Conservation (phyloP, 53 echinoderm and acorn worm species). For the Arbacia lixula region DNA sequence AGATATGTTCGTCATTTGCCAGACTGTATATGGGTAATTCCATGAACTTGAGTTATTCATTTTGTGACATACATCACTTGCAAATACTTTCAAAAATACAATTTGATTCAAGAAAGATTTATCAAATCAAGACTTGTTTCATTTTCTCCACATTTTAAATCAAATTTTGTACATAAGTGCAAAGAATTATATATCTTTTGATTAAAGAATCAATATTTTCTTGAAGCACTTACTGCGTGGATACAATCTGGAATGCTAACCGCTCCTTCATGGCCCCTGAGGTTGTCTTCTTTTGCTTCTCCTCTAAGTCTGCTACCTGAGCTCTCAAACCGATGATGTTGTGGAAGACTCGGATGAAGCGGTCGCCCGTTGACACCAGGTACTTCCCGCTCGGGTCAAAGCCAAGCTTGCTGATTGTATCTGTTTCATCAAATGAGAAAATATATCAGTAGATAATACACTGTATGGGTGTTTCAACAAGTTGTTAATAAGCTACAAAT, state of each 20-base stretch:
- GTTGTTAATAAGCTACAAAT: too few species aligned
- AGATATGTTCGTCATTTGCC: too few species aligned
- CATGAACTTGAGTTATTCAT: too few species aligned
- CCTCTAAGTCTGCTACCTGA: conserved; percentile 76
- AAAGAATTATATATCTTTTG: not conserved
- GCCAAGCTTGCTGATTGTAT: conserved; percentile 78
- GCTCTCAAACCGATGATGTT: conserved; percentile 89
- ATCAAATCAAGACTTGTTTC: not conserved
- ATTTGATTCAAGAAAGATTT: not conserved
- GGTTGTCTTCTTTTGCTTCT: conserved; percentile 75
- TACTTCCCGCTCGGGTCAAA: conserved; percentile 93
- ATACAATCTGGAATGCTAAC: conserved; percentile 68
- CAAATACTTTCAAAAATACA: too few species aligned
- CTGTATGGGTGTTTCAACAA: too few species aligned
- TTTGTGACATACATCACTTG: too few species aligned
- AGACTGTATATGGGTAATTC: too few species aligned
- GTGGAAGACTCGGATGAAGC: conserved; percentile 89
- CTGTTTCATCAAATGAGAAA: too few species aligned
- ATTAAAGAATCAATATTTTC: not conserved
- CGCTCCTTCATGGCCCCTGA: conserved; percentile 85
- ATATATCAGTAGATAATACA: too few species aligned
- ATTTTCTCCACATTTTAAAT: not conserved
- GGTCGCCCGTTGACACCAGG: conserved; percentile 89
- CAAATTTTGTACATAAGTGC: too few species aligned
- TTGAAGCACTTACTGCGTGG: conserved; percentile 70